Percentiles rank a stretch among this genome's conserved stretches.
These are phyloP conservation scores for Rhynchonycteris naso DNA, from an alignment of 2,797 vertebrate species.

Conservation along the genomic window DNA sequence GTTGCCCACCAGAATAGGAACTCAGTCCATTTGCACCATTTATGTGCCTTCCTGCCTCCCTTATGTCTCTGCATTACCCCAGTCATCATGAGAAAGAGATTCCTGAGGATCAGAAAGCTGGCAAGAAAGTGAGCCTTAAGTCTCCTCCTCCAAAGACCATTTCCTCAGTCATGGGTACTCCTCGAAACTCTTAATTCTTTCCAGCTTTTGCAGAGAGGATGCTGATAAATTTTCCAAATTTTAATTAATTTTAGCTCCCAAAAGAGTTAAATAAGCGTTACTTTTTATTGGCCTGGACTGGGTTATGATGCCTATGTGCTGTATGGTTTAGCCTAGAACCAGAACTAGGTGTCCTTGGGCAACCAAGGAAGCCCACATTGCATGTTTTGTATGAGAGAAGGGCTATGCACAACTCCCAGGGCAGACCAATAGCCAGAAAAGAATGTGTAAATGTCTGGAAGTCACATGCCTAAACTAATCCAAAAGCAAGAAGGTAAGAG, in stretches of 20 bases:
- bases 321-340: neutral
- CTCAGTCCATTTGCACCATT: neutral
- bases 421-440: neutral
- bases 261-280: neutral
- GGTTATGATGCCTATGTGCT: neutral
- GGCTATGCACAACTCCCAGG: neutral
- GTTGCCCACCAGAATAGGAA: neutral
- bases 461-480: neutral
- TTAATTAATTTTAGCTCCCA: neutral
- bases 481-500: neutral
- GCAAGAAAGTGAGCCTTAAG: neutral
- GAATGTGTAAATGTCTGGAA: neutral
- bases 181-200: neutral
- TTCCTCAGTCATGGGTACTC: neutral
- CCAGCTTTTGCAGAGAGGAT: neutral
- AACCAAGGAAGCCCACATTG: neutral
- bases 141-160: neutral
- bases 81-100: neutral
- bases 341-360: neutral
- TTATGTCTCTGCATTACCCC: neutral
- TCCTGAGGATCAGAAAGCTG: neutral
- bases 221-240: conserved; percentile 41
- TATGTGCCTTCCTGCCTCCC: neutral
- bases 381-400: neutral
- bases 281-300: neutral